These are phyloP conservation scores for Ylistrum balloti DNA, from an alignment of 1,140 invertebrate genomes.

Conservation along the genomic window DNA sequence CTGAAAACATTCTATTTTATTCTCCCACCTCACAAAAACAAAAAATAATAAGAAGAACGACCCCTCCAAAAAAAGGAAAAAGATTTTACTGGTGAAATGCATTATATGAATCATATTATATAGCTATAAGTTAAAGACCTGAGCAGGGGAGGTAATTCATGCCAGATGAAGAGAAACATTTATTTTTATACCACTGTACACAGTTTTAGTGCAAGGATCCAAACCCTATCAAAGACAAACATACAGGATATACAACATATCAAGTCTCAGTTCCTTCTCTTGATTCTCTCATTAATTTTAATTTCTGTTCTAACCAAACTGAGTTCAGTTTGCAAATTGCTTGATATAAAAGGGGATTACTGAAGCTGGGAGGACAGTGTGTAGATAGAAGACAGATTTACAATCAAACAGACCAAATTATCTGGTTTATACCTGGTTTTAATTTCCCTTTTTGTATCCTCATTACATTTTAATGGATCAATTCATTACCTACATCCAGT, in stretches of 20 bases:
- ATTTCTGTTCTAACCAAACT: not conserved
- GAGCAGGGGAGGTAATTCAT: too few relatives aligned
- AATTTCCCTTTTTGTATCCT: not conserved
- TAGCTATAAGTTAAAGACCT: too few relatives aligned
- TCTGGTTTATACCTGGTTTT: not conserved
- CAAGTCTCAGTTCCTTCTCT: not conserved
- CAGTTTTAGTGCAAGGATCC: not conserved
- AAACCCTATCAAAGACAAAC: not conserved
- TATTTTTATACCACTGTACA: not conserved
- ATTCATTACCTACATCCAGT: not conserved
- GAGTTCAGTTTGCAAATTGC: not conserved
- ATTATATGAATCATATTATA: too few relatives aligned
- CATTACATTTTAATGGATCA: not conserved
- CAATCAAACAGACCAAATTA: not conserved
- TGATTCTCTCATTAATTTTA: not conserved
- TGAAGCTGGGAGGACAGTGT: not conserved
- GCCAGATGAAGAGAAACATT: not conserved
- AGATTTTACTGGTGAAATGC: too few relatives aligned
- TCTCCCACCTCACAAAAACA: too few relatives aligned
- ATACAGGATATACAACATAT: not conserved
- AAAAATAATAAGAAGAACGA: too few relatives aligned
- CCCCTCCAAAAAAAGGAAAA: too few relatives aligned
- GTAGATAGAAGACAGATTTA: not conserved
- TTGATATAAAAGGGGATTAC: not conserved
- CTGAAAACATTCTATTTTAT: too few relatives aligned